Base-by-base conservation (phyloP, 1,140 invertebrate genomes). In the Chrysomallon squamiferum region DNA sequence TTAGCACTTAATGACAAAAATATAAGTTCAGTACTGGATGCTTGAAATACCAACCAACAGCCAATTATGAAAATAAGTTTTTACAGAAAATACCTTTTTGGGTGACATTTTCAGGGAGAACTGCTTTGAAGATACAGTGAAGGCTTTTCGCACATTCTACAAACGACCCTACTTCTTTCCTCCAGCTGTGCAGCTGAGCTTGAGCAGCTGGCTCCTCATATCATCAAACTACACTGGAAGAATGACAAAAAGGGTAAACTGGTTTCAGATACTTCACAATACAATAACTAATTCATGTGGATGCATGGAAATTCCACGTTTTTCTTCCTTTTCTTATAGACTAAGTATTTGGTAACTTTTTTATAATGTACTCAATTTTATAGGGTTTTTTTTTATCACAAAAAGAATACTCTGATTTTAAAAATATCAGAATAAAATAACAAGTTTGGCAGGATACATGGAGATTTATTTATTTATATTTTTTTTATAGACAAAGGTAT, bases 121-220 rank as follows among this genome's bases (percentile, higher is more conserved):
- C 79, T 95, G 93, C 77, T 91, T 93, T 66, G 90, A 90, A 29
- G 87, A 90, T 61, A 91, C 91, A 0, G 91, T 93, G 0, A 93
- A 93, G 80, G 89, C 89, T 0, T 86, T 93, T 6, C 82, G 92
- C 22, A 88, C 89, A 47, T 88, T 92, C 47, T 92, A 92, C 45
- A 88, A 90, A 29, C 85, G 91, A 27, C 93, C 93, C 0, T 91
- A 92, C 65, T 93, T 93, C 79, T 80, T 94, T 1, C 91, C 92
- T 1, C 88, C 90, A 25, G 89, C 91, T 57, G 89, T 93, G 2
- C 90, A 92, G 38, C 90, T 92, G 5, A 90, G 91, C 0, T 90
- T 92, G 69, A 91, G 92, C 70, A 94, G 92, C 77, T 94, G 92
- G 92, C 85, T 95, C 5, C 81, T 94, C 1, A 88, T 94, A 82